phyloP scores from a whole-genome alignment of 2,113 vertebrate species.

The Osmerus mordax region DNA sequence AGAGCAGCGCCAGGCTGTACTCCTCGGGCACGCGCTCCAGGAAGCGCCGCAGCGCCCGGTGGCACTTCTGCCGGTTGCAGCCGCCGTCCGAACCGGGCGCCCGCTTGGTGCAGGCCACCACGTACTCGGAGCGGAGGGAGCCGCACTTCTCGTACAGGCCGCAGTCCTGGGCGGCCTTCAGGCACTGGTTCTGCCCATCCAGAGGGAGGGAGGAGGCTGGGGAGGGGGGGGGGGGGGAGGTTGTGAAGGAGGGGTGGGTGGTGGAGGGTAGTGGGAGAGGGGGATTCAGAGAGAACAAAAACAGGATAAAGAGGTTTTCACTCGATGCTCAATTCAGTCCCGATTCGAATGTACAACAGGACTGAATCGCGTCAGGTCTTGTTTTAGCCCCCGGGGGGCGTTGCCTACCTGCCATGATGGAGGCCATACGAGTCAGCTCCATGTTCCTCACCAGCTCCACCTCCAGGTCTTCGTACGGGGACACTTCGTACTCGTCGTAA shows the following conservation, averaged over 20 bases:
- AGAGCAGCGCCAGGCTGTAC: constrained; percentile 85
- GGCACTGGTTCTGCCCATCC: constrained; percentile 81
- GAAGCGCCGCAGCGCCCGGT: constrained; percentile 83
- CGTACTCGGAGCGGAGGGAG: constrained; percentile 85
- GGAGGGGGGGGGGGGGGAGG: neutral
- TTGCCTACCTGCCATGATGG: constrained; percentile 77
- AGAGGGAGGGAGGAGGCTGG: constrained; percentile 60
- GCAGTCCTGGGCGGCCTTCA: constrained; percentile 86
- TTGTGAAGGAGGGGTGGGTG: no score
- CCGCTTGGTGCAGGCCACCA: constrained; percentile 79
- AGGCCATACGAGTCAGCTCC: constrained; percentile 77
- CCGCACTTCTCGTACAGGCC: constrained; percentile 88
- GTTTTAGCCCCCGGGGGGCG: no score
- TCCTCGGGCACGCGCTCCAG: constrained; percentile 86
- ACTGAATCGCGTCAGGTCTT: no score
- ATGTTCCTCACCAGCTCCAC: constrained; percentile 77
- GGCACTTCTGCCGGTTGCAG: constrained; percentile 87
- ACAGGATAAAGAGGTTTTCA: neutral
- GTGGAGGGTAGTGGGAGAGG: no score
- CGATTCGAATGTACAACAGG: no score
- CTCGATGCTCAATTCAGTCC: no score
- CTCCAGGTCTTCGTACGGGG: constrained; percentile 82
- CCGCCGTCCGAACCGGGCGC: constrained; percentile 57
- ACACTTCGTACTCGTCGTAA: constrained; percentile 78
- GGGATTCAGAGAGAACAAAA: neutral